phyloP scores from a whole-genome alignment of 2,888 invertebrate species.

The Leptodirus hochenwartii region DNA sequence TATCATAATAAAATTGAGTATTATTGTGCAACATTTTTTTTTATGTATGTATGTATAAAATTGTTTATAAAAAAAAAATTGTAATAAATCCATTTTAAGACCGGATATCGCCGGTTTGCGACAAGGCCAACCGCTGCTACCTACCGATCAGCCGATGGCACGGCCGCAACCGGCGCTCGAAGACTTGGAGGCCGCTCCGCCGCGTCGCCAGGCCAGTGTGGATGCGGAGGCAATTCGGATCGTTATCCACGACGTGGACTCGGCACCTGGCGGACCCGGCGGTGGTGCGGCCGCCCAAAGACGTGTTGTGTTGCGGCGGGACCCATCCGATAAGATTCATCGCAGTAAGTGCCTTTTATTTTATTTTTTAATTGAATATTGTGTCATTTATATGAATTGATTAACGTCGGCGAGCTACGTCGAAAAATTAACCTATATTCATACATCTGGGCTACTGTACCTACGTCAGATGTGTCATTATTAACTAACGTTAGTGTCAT shows the following conservation, averaged over 20 bases:
- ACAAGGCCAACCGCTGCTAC: conserved; percentile 28
- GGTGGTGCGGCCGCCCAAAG: conserved; percentile 47
- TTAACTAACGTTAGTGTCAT: no score
- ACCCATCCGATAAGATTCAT: conserved; percentile 69
- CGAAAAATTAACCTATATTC: not conserved
- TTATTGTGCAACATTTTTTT: no score
- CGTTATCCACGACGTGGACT: conserved; percentile 84
- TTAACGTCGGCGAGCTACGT: no score
- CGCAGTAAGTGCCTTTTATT: conserved; percentile 45
- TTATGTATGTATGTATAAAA: no score
- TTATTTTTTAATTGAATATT: not conserved
- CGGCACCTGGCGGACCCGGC: conserved; percentile 41
- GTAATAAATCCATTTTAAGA: no score
- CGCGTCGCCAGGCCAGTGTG: conserved; percentile 64
- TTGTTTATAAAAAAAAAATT: no score
- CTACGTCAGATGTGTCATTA: no score
- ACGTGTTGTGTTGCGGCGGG: conserved; percentile 54
- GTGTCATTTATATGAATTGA: not conserved
- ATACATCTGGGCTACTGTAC: no score
- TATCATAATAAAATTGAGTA: no score
- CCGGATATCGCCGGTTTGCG: conserved; percentile 42
- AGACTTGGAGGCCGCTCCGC: conserved; percentile 40
- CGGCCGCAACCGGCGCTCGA: conserved; percentile 43
- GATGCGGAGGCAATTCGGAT: conserved; percentile 87
- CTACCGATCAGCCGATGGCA: no score